A percentile compares a stretch with the other conserved stretches of the same genome.
Conservation (phyloP, 2,888 invertebrate species). For the Herminia tarsipennalis region DNA sequence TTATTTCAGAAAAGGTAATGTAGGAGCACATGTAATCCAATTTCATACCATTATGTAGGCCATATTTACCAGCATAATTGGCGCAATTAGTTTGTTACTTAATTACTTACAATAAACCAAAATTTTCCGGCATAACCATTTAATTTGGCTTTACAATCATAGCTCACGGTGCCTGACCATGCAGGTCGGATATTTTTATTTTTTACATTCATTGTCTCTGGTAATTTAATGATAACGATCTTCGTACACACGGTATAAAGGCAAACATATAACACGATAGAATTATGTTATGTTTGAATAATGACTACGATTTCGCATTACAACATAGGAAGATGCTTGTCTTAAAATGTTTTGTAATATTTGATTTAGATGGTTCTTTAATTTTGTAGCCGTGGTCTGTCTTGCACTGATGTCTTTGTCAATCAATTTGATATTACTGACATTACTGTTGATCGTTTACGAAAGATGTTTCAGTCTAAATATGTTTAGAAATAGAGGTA, state of each 20-base stretch:
- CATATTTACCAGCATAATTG: too few relatives aligned
- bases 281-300: constrained; percentile 39
- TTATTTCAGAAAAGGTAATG: too few relatives aligned
- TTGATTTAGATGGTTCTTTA: constrained; percentile 49
- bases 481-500: too few relatives aligned
- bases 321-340: constrained; percentile 48
- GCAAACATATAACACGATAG: constrained; percentile 48
- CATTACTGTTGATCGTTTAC: background rate
- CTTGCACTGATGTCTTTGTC: constrained; percentile 10
- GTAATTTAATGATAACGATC: constrained; percentile 58
- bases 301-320: constrained; percentile 53
- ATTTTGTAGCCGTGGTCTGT: constrained; percentile 28
- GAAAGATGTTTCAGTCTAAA: background rate
- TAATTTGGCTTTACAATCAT: constrained; percentile 39
- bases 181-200: constrained; percentile 56
- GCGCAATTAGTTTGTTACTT: too few relatives aligned
- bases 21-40: too few relatives aligned
- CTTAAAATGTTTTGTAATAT: constrained; percentile 38
- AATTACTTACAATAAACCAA: background rate
- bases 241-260: constrained; percentile 45
- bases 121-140: background rate
- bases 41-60: too few relatives aligned
- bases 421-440: constrained; percentile 6
- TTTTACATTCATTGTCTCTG: constrained; percentile 59
- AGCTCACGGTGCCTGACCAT: constrained; percentile 58